phyloP scores from a whole-genome alignment of 64 coral and sea anemone genomes.

The Dendronephthya gigantea region DNA sequence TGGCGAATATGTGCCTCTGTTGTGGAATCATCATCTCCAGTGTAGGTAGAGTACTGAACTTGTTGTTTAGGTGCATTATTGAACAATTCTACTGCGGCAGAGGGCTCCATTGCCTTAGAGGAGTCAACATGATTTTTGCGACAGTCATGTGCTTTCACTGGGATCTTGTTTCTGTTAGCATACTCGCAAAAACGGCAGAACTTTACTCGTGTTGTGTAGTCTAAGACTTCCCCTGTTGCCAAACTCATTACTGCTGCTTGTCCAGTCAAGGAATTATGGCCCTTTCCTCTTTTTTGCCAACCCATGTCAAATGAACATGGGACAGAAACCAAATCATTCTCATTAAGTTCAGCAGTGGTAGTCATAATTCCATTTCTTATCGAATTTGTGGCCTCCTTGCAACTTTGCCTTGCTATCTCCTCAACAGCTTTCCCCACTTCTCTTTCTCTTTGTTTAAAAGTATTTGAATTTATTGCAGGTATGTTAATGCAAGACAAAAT shows the following conservation, averaged over 20 bases:
- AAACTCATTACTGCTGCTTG: conserved; percentile 54
- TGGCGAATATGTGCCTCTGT: conserved; percentile 37
- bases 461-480: neutral
- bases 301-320: conserved; percentile 33
- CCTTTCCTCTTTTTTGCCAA: conserved; percentile 8
- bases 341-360: neutral
- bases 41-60: conserved; percentile 47
- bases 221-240: conserved; percentile 42
- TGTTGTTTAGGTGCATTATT: conserved; percentile 24
- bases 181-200: conserved; percentile 36
- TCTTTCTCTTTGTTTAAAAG: conserved; percentile 32
- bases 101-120: conserved; percentile 57
- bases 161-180: conserved; percentile 24
- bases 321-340: neutral
- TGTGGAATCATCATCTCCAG: conserved; percentile 76
- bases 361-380: neutral
- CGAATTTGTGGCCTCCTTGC: neutral
- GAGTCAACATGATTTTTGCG: conserved; percentile 53
- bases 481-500: conserved; percentile 12
- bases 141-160: conserved; percentile 57
- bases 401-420: conserved; percentile 3
- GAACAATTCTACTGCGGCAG: conserved; percentile 38
- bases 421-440: conserved; percentile 31
- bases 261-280: conserved; percentile 39
- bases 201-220: conserved; percentile 50